Evolutionary conservation across 2,888 invertebrate genomes (phyloP).

Genomic region (Neocrepidodera transversa): DNA sequence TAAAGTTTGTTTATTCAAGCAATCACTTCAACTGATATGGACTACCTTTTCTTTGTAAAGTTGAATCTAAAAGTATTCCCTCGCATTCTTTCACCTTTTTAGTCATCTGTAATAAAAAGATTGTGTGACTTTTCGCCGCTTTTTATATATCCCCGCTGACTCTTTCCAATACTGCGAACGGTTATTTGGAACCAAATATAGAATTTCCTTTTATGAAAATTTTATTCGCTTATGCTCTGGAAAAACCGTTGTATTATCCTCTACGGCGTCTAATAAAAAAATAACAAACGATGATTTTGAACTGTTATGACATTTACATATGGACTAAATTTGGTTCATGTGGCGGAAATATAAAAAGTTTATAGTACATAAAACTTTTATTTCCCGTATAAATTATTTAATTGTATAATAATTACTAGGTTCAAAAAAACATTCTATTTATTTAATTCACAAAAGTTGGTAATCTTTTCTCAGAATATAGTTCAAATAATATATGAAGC

Average conservation of each 20-base stretch:
- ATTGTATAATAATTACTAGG: too few relatives aligned
- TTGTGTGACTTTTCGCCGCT: constrained; percentile 20
- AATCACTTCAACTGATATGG: constrained; percentile 10
- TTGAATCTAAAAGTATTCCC: constrained; percentile 6
- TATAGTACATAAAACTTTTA: too few relatives aligned
- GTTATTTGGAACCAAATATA: constrained; percentile 18
- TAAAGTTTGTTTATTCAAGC: constrained; percentile 12
- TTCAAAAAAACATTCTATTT: too few relatives aligned
- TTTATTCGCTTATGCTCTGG: constrained; percentile 10
- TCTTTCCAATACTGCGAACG: constrained; percentile 6
- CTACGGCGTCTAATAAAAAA: constrained; percentile 10
- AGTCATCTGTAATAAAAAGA: constrained; percentile 17
- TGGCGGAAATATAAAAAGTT: not conserved
- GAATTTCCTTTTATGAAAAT: constrained; percentile 17
- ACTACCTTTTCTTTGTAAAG: not conserved
- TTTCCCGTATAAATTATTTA: too few relatives aligned
- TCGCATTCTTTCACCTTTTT: constrained; percentile 11
- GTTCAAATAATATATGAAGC: too few relatives aligned
- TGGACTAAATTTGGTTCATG: not conserved
- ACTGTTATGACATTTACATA: constrained; percentile 10
- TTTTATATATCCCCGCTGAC: constrained; percentile 23
- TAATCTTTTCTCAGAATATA: too few relatives aligned
- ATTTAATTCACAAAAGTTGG: too few relatives aligned
- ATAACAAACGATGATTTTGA: constrained; percentile 12
- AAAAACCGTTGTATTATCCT: constrained; percentile 14